These are phyloP conservation scores for Pyrrhura leucotis DNA, from an alignment of 2,797 vertebrate species.

Conservation along the genomic window DNA sequence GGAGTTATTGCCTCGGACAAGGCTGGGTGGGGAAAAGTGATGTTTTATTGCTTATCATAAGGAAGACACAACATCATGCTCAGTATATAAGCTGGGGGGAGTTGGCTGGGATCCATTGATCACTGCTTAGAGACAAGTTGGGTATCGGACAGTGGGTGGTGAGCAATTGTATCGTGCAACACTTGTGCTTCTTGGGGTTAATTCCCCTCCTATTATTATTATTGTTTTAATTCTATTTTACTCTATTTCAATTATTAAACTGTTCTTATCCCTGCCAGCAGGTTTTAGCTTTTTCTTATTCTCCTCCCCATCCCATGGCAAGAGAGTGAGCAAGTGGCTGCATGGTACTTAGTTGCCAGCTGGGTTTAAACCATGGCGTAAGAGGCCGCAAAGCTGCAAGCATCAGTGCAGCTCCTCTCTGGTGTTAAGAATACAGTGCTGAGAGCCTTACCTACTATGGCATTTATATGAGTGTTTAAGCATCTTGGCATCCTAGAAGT, in stretches of 20 bases:
- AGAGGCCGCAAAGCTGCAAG: not conserved
- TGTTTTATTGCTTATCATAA: not conserved
- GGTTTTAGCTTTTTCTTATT: not conserved
- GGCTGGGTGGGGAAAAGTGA: not conserved
- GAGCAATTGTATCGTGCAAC: not conserved
- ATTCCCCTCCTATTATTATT: not conserved
- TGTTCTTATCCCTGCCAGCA: not conserved
- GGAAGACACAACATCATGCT: not conserved
- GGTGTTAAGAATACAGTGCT: not conserved
- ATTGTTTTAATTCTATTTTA: not conserved
- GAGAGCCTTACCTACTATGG: not conserved
- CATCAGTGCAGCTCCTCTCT: not conserved
- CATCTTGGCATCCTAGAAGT: not conserved
- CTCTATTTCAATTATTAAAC: not conserved
- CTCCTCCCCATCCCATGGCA: not conserved
- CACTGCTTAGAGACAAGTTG: not conserved
- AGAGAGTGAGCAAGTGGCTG: not conserved
- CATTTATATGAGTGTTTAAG: not conserved
- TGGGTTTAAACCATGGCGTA: not conserved
- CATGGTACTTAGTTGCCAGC: not conserved
- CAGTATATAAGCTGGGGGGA: not conserved
- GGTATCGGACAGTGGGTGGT: not conserved
- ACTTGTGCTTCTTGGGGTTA: not conserved
- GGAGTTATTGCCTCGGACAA: not conserved
- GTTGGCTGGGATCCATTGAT: not conserved